Evolutionary conservation across 2,113 vertebrate genomes (phyloP).

Genomic region (Ovis canadensis): DNA sequence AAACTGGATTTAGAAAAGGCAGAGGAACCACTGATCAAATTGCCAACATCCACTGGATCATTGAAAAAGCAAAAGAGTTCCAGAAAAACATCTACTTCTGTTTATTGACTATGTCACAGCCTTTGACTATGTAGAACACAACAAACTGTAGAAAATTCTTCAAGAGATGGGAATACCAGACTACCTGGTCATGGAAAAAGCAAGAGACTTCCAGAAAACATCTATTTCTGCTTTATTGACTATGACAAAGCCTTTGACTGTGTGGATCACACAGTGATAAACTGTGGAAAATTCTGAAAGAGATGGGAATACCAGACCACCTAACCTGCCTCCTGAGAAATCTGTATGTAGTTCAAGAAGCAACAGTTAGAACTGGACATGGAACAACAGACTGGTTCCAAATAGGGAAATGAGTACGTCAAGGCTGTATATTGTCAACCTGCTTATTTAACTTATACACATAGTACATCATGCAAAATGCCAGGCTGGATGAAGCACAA

Average conservation of each 20-base stretch:
- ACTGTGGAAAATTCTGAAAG: neutral
- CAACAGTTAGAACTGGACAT: neutral
- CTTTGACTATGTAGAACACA: neutral
- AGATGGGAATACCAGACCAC: neutral
- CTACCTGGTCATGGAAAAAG: neutral
- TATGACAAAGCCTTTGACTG: neutral
- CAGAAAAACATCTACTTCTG: neutral
- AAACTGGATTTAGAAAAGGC: neutral
- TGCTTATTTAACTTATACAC: neutral
- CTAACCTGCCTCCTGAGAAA: neutral
- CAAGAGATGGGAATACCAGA: neutral
- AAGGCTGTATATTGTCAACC: neutral
- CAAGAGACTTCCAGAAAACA: neutral
- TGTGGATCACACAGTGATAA: neutral
- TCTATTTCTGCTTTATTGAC: neutral
- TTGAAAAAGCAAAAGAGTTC: neutral
- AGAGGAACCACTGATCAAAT: neutral
- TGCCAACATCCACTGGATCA: neutral
- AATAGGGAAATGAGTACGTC: neutral
- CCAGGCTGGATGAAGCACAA: neutral
- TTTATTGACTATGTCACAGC: neutral
- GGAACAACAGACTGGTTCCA: neutral
- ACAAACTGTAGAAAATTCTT: neutral
- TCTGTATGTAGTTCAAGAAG: neutral
- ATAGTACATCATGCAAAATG: neutral